Evolutionary conservation across 2,113 vertebrate genomes (phyloP), one percentile per base, ranked within the genome.

Genomic region (Callithrix jacchus): DNA sequence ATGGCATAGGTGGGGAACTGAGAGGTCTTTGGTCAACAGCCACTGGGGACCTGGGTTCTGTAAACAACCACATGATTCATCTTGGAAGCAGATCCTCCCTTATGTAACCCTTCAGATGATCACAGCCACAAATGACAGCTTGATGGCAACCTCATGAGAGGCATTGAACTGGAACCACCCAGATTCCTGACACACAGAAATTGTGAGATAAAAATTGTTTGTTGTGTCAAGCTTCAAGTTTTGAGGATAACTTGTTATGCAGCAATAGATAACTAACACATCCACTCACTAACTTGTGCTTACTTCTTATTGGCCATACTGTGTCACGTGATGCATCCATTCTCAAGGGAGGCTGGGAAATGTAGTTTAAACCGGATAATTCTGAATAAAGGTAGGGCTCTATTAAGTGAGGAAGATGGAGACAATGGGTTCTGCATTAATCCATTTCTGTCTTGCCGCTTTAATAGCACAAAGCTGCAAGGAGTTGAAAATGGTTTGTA

Each of bases 261-360:
- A 92, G 42, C 42, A 32, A 25, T 40, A 11, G 45, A 45, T 35
- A 56, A 79, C 35, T 27, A 77, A 77, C 1, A 37, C 3, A 52
- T 3, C 7, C 25, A 68, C 6, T 1, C 0, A 14, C 37, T 30
- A 81, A 81, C 30, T 81, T 93, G 61, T 85, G 87, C 37, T 87
- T 74, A 32, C 56, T 82, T 76, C 37, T 94, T 80, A 86, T 45
- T 87, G 92, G 70, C 49, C 79, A 77, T 21, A 83, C 18, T 35
- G 27, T 47, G 30, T 83, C 79, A 66, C 23, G 2, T 73, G 74
- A 20, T 35, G 30, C 42, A 30, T 35, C 32, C 8, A 35, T 25
- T 47, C 47, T 70, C 54, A 92, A 81, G 45, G 81, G 70, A 95
- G 25, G 13, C 81, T 96, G 70, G 92, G 95, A 90, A 94, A 68